Percentiles rank a stretch among this genome's conserved stretches.
phyloP scores from a whole-genome alignment of 2,888 invertebrate species.

The Brenthis hecate region DNA sequence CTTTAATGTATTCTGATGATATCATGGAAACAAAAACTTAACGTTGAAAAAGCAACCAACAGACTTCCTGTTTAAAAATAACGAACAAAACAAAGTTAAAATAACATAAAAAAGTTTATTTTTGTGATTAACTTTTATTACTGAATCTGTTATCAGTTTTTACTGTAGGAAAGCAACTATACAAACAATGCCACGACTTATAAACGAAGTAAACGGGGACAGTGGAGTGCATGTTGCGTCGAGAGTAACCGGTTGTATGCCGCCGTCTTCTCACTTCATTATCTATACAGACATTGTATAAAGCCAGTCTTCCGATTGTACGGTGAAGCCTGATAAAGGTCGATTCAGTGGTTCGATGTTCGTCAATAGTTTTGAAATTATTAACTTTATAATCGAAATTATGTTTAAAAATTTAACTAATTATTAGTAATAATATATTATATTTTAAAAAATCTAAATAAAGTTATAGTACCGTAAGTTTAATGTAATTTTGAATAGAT shows the following conservation, averaged over 20 bases:
- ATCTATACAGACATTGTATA: slow-evolving; percentile 44
- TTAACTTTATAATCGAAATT: too few relatives aligned
- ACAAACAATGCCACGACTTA: slow-evolving; percentile 49
- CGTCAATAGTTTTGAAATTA: neutral
- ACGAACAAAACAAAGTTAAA: neutral
- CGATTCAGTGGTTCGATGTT: neutral
- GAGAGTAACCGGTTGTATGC: slow-evolving; percentile 48
- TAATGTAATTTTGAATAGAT: too few relatives aligned
- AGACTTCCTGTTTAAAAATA: slow-evolving; percentile 33
- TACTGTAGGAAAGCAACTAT: slow-evolving; percentile 29
- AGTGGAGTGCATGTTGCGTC: slow-evolving; percentile 55
- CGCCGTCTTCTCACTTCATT: slow-evolving; percentile 43
- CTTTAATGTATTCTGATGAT: slow-evolving; percentile 41
- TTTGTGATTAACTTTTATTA: slow-evolving; percentile 7
- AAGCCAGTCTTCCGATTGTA: slow-evolving; percentile 48
- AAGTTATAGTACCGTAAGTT: too few relatives aligned
- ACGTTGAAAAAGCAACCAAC: slow-evolving; percentile 24
- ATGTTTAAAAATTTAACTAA: too few relatives aligned
- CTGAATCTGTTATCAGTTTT: slow-evolving; percentile 32
- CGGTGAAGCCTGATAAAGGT: neutral
- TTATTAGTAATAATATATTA: too few relatives aligned
- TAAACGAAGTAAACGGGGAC: slow-evolving; percentile 59
- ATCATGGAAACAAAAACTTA: slow-evolving; percentile 36
- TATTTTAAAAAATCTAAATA: too few relatives aligned
- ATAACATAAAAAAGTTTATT: neutral